Percentiles rank a stretch among this genome's conserved stretches.
phyloP scores from a whole-genome alignment of 2,888 invertebrate species.

The Harpagoxenus sublaevis region DNA sequence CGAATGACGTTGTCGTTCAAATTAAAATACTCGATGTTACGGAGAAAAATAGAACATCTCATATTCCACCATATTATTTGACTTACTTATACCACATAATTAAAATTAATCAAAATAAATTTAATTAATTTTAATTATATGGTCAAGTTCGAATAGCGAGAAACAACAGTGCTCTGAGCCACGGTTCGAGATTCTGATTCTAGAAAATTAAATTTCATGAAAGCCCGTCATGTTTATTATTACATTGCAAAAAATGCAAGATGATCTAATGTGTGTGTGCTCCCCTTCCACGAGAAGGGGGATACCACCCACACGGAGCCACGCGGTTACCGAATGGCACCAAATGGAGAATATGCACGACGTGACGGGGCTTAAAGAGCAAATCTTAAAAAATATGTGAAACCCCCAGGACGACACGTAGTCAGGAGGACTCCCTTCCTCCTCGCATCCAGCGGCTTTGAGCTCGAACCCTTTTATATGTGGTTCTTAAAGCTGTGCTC shows the following conservation, averaged over 20 bases:
- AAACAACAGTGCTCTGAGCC: not conserved
- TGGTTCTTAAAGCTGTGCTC: conserved; percentile 83
- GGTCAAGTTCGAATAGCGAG: not conserved
- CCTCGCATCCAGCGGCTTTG: conserved; percentile 75
- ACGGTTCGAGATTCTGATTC: not conserved
- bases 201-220: not conserved
- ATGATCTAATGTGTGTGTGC: not conserved
- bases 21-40: not conserved
- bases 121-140: not conserved
- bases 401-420: conserved; percentile 78
- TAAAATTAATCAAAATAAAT: not conserved
- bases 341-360: conserved; percentile 66
- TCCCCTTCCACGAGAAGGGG: not conserved
- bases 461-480: conserved; percentile 84
- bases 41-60: not conserved
- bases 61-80: not conserved
- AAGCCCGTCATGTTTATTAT: not conserved
- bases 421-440: conserved; percentile 45
- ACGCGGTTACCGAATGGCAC: conserved; percentile 30
- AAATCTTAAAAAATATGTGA: conserved; percentile 86
- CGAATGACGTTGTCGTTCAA: not conserved
- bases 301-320: conserved; percentile 58
- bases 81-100: no score
- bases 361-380: conserved; percentile 84
- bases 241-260: not conserved